Base-by-base conservation (phyloP, 2,888 invertebrate species). In the Nomada ruficornis region DNA sequence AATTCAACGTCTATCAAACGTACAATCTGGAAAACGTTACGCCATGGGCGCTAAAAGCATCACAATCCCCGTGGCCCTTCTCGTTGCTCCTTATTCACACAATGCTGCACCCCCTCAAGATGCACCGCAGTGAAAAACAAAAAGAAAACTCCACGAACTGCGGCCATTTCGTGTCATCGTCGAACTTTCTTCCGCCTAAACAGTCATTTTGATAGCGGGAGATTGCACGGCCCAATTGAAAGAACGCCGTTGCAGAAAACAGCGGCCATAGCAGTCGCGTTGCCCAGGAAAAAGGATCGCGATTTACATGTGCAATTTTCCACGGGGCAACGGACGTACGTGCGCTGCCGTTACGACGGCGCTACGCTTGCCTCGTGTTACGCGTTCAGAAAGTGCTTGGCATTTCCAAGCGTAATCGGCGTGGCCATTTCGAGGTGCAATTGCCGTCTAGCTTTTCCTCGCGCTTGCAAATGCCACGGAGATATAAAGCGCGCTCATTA, bases 401-500 rank as follows among this genome's bases (percentile, higher is more conserved):
- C 78, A 85, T 85, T 80, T 79, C 69, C 77, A 78, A 57, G 62
- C 64, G 83, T 85, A 86, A 86, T 87, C 87, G 85, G 80, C 71
- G 36, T 59, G 42, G 47, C 77, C 80, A 72, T 82, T 87, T 75
- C 76, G 52, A 75, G 67, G 59, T 71, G 72, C 81, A 86, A 85
- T 87, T 85, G 82, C 87, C 82, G 72, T 85, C 77, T 76, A 64
- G 75, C 75, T 62, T 86, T 82, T 82, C 87, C 79, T 42, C 82
- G 86, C 78, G 68, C 65, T 57, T 62, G 60, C 77, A 84, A 82
- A 79, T 63, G 64, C 52, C 75, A 54, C 63, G 36, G 57, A 69
- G 75, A 85, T 78, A 79, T 86, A 84, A 87, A 89, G 83, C 80
- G 81, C 68, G 78, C 85, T 87, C 86, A 86, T 90, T 89, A 89